These are phyloP conservation scores for Norana najaformis DNA, from an alignment of 2,888 invertebrate genomes.

Conservation along the genomic window DNA sequence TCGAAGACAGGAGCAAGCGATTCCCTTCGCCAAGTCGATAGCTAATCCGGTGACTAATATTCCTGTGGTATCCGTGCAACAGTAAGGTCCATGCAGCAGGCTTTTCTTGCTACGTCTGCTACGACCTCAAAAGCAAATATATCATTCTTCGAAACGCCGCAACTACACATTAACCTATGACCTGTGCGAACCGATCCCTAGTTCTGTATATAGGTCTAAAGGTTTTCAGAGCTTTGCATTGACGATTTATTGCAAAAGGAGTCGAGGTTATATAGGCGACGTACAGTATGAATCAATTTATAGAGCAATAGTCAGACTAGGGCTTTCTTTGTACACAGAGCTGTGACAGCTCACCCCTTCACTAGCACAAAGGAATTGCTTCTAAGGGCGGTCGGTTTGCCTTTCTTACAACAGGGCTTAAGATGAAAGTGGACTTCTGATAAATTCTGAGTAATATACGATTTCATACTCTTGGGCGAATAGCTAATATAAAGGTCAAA, in stretches of 20 bases:
- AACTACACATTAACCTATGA: slow-evolving; percentile 13
- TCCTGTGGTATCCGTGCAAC: neutral
- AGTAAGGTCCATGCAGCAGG: neutral
- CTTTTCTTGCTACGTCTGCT: neutral
- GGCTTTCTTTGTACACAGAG: neutral
- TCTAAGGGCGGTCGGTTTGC: neutral
- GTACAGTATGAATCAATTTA: neutral
- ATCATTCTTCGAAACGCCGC: neutral
- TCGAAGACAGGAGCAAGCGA: neutral
- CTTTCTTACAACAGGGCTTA: neutral
- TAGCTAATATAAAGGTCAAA: neutral
- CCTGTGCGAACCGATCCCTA: neutral
- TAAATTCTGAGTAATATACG: neutral
- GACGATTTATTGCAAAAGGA: neutral
- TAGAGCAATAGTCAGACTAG: neutral
- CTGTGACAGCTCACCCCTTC: too few species aligned
- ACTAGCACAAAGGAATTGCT: neutral
- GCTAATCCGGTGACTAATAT: neutral
- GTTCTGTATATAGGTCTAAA: neutral
- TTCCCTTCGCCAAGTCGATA: neutral
- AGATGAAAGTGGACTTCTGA: neutral
- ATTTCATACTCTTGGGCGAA: neutral
- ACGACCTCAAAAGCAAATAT: neutral
- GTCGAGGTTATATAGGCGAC: neutral
- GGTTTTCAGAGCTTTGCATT: neutral